Percentiles rank a stretch among this genome's conserved stretches.
phyloP scores from a whole-genome alignment of 30 jellyfish, hydroid and myxozoan species.

The Turritopsis dohrnii region DNA sequence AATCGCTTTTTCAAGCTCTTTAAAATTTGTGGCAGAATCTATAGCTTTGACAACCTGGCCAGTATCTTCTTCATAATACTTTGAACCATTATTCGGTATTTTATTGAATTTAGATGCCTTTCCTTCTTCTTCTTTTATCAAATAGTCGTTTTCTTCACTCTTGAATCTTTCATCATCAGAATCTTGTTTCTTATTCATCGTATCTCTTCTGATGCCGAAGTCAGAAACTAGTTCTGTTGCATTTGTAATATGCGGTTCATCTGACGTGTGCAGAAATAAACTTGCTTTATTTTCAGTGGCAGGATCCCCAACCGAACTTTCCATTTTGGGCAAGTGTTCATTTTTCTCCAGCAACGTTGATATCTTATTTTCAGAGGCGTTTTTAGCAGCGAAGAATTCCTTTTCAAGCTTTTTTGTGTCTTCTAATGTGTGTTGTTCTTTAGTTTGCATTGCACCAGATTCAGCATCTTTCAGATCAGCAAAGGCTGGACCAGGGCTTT shows the following conservation, averaged over 20 bases:
- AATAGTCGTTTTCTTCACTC: slow-evolving; percentile 19
- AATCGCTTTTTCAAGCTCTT: slow-evolving; percentile 17
- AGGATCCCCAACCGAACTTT: background rate
- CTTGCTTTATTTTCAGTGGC: background rate
- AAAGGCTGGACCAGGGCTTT: background rate
- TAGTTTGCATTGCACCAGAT: background rate
- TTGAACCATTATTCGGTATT: background rate
- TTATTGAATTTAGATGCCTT: background rate
- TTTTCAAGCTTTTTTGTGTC: background rate
- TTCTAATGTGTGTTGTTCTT: background rate
- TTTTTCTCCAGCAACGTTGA: background rate
- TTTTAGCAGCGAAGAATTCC: background rate
- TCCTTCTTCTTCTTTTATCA: background rate
- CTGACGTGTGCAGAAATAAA: background rate
- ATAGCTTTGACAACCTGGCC: background rate
- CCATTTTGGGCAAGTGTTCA: background rate
- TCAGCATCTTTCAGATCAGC: background rate
- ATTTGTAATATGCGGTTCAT: background rate
- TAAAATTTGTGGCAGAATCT: background rate
- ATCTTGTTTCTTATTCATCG: background rate
- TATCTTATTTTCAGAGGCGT: background rate
- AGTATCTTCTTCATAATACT: background rate
- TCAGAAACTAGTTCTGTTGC: background rate
- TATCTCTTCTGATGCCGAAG: background rate
- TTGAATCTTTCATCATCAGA: slow-evolving; percentile 15